Evolutionary conservation across 2,113 vertebrate species (phyloP).

Genomic region (Coregonus clupeaformis): DNA sequence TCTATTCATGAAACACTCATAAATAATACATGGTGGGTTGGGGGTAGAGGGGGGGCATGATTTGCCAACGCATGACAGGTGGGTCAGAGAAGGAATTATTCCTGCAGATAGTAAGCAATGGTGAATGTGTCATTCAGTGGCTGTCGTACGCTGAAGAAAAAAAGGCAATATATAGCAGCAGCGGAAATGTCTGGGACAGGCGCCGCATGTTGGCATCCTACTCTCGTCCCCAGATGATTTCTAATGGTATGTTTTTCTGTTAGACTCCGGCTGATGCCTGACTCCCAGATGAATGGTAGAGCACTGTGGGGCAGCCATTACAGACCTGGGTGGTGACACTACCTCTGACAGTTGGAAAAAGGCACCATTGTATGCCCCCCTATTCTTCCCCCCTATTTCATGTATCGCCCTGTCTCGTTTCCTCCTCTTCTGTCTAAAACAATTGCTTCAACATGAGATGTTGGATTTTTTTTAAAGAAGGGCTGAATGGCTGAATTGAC

Average conservation of each 20-base stretch:
- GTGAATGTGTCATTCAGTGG: slow-evolving; percentile 27
- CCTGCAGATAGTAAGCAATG: slow-evolving; percentile 41
- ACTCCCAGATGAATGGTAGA: not conserved
- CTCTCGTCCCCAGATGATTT: not conserved
- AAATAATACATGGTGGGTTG: slow-evolving; percentile 63
- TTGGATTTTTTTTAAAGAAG: too few relatives aligned
- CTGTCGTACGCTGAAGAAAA: slow-evolving; percentile 32
- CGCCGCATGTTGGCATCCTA: slow-evolving; percentile 17
- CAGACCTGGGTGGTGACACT: too few relatives aligned
- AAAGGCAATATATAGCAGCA: slow-evolving; percentile 20
- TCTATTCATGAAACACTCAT: slow-evolving; percentile 59
- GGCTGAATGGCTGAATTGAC: too few relatives aligned
- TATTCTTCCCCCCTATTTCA: too few relatives aligned
- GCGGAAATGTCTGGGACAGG: slow-evolving; percentile 30
- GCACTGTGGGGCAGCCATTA: not conserved
- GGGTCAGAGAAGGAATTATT: slow-evolving; percentile 58
- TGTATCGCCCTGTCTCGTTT: too few relatives aligned
- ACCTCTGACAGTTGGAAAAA: not conserved
- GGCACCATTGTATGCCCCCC: not conserved
- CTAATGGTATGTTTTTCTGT: not conserved
- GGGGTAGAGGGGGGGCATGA: slow-evolving; percentile 24
- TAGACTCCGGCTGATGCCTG: slow-evolving; percentile 14
- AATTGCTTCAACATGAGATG: not conserved
- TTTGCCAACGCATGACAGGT: slow-evolving; percentile 51
- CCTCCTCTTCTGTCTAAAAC: not conserved